These are phyloP conservation scores for Tinamus guttatus DNA, from an alignment of 2,113 vertebrate genomes.

Conservation along the genomic window DNA sequence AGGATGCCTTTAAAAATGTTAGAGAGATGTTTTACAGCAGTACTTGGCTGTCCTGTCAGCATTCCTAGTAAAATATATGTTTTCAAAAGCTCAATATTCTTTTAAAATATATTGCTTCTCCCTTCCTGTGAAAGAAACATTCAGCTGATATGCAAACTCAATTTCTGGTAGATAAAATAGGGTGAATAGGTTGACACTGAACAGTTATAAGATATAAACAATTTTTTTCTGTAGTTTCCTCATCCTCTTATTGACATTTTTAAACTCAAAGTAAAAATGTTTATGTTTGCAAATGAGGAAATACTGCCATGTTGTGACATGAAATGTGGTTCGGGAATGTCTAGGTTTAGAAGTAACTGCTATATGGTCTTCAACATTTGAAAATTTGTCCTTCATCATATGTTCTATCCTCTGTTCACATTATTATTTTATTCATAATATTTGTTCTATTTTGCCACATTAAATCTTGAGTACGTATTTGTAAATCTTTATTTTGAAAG, in stretches of 20 bases:
- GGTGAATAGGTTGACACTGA: not conserved
- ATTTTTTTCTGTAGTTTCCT: not conserved
- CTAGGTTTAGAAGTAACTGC: conserved; percentile 39
- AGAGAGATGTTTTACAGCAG: not conserved
- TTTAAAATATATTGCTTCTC: not conserved
- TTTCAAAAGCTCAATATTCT: not conserved
- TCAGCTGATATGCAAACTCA: not conserved
- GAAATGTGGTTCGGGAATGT: not conserved
- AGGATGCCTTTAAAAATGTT: not conserved
- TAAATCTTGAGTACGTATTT: conserved; percentile 19
- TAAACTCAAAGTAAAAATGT: not conserved
- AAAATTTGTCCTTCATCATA: conserved; percentile 19
- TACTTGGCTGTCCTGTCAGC: not conserved
- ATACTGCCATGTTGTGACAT: not conserved
- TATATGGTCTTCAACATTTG: conserved; percentile 28
- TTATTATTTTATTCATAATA: not conserved
- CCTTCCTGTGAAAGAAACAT: not conserved
- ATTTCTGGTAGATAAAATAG: not conserved
- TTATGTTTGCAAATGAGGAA: not conserved
- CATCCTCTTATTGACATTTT: not conserved
- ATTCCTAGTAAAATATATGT: not conserved
- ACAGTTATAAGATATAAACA: not conserved
- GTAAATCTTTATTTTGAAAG: conserved; percentile 53
- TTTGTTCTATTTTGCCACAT: not conserved
- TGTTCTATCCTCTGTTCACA: not conserved